These are phyloP conservation scores for Fulica atra DNA, from an alignment of 2,113 vertebrate genomes.

Conservation along the genomic window DNA sequence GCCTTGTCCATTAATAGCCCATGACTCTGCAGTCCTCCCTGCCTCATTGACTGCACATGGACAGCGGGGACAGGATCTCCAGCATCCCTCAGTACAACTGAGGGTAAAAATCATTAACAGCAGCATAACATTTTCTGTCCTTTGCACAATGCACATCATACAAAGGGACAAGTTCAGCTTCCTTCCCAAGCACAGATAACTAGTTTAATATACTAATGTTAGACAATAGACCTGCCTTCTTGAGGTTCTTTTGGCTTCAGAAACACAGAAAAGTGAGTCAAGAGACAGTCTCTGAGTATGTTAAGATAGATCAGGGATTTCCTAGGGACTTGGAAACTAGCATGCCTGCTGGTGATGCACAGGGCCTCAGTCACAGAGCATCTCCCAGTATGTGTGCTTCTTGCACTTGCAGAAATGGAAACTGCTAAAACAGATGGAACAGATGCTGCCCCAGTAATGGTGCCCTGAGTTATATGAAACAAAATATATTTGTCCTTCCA, in stretches of 20 bases:
- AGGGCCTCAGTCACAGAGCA: background rate
- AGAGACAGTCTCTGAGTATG: background rate
- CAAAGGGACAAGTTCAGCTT: background rate
- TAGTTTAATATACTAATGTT: background rate
- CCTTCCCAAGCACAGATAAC: background rate
- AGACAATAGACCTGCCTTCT: background rate
- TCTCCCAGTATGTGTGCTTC: background rate
- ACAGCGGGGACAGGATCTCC: background rate
- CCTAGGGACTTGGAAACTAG: background rate
- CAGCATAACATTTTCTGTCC: background rate
- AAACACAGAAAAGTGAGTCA: background rate
- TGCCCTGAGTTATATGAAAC: background rate
- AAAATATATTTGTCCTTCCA: background rate
- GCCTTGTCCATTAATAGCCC: slow-evolving; percentile 9
- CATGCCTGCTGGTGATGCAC: background rate
- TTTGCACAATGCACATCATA: background rate
- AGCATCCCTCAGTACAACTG: background rate
- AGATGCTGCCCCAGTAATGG: background rate
- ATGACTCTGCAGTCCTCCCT: background rate
- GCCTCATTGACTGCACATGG: background rate
- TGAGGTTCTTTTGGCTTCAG: background rate
- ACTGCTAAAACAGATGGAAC: background rate
- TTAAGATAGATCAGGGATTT: background rate
- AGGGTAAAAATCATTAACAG: background rate
- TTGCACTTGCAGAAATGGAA: background rate